Evolutionary conservation across 1,140 invertebrate genomes (phyloP), one percentile per base, ranked within the genome.

Genomic region (Intoshia linei): DNA sequence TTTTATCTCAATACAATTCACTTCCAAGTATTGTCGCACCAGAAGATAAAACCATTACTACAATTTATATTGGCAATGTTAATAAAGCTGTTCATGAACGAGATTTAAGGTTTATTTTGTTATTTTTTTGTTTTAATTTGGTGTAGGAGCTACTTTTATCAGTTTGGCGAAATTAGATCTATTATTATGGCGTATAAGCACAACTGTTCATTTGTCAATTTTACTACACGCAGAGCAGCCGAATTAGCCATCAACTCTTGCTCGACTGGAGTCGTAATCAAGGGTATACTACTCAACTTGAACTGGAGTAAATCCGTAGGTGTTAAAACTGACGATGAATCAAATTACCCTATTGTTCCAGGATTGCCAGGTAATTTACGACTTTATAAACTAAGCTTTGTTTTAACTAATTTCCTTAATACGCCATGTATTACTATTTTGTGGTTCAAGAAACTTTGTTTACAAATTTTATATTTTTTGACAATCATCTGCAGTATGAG

Each of bases 121-220:
- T 15, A 14, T 21, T 36, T 6, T n/a, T 14, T 36, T 36, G 24
- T 36, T n/a, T 36, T 25, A 34, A 41, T 40, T 30, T 20, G 30
- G 47, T 52, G 23, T 46, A 69, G 70, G 39, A 72, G 78, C 56
- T 69, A 77, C 50, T 95, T 95, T 51, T 98, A 95, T 61, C 84
- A 95, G 54, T 95, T 76, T 62, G 87, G 87, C n/a, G 87, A 95
- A 59, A 87, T 95, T 36, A 66, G 87, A 18, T 73, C 72, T 2
- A 65, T 98, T 2, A 83, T 77, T 29, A 63, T 93, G 43, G 74
- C 92, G 2, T 67, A 68, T 0, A 70, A 78, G 44, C 81, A 92
- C 46, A 79, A 87, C 47, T 95, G 84, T 64, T 83, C 81, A 1
- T 98, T 98, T 55, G 73, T 98, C 4, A 79, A 92, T 50, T 98